A percentile compares a stretch with the other conserved stretches of the same genome.
Evolutionary conservation across 2,888 invertebrate genomes (phyloP).

Genomic region (Zygogramma bicolorata): DNA sequence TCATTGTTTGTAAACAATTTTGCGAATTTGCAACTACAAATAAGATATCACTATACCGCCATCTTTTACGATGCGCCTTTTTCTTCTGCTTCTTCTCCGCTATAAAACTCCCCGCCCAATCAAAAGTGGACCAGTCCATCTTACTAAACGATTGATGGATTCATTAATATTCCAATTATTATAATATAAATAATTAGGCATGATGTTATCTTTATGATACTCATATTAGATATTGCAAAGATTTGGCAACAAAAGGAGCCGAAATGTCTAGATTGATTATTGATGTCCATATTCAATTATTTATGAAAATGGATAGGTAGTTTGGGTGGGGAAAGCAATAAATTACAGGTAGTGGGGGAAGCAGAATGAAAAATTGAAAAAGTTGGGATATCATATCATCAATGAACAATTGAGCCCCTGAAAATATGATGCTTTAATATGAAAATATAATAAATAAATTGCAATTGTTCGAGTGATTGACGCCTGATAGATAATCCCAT

Average conservation of each 20-base stretch:
- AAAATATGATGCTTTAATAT: conserved; percentile 39
- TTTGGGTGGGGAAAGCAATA: conserved; percentile 54
- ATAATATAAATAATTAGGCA: neutral
- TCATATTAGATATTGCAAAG: neutral
- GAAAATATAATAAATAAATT: conserved; percentile 40
- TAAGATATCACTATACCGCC: conserved; percentile 64
- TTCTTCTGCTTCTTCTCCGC: conserved; percentile 57
- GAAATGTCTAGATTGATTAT: conserved; percentile 4
- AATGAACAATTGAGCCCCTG: conserved; percentile 52
- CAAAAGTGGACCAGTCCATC: conserved; percentile 62
- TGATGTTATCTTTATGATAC: conserved; percentile 17
- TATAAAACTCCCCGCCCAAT: conserved; percentile 48
- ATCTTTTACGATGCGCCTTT: conserved; percentile 65
- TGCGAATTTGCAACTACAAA: conserved; percentile 64
- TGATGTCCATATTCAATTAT: conserved; percentile 34
- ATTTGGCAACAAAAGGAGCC: neutral
- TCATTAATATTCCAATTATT: neutral
- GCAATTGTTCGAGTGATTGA: conserved; percentile 48
- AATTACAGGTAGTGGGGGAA: conserved; percentile 52
- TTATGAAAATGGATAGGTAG: conserved; percentile 29
- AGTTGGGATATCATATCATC: conserved; percentile 55
- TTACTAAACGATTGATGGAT: no score
- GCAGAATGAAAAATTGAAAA: conserved; percentile 57
- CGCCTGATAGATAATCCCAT: conserved; percentile 42
- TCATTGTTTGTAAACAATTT: conserved; percentile 63